Conservation (phyloP, 2,888 invertebrate species). For the Macrosoma leucophasiata region DNA sequence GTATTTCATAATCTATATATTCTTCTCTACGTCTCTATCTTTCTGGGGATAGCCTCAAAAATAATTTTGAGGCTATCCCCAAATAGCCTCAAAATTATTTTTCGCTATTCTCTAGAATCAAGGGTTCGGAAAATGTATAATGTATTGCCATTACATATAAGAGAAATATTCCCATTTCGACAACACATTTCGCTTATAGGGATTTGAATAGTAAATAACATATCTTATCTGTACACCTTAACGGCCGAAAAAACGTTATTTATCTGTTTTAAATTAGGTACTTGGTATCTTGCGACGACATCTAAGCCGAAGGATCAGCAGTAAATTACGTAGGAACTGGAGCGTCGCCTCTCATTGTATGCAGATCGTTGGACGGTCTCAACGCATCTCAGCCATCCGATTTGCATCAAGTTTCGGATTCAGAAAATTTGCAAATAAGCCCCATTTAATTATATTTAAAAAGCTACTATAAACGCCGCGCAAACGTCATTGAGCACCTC, state of each 20-base stretch:
- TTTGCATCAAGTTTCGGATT: conserved; percentile 63
- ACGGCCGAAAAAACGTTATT: conserved; percentile 19
- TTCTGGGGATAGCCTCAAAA: too few species aligned
- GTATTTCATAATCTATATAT: too few species aligned
- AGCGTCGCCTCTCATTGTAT: conserved; percentile 46
- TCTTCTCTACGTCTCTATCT: too few species aligned
- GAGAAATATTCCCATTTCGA: too few species aligned
- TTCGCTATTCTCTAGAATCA: too few species aligned
- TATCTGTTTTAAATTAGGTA: conserved; percentile 56
- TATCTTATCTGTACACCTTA: conserved; percentile 12
- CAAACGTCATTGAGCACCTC: background rate
- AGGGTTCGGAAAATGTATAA: too few species aligned
- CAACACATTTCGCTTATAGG: too few species aligned
- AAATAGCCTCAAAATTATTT: too few species aligned
- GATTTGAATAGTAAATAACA: too few species aligned
- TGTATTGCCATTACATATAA: too few species aligned
- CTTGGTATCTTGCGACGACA: conserved; percentile 62
- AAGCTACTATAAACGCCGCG: conserved; percentile 6
- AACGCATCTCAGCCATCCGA: conserved; percentile 42
- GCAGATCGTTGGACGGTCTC: too few species aligned
- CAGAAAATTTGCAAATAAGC: conserved; percentile 53
- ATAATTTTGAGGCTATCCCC: too few species aligned
- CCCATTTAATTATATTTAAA: conserved; percentile 34
- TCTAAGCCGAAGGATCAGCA: conserved; percentile 55
- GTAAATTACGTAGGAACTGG: conserved; percentile 65